Evolutionary conservation across 2,113 vertebrate species (phyloP), one percentile per base, ranked within the genome.

Genomic region (Gavia stellata): DNA sequence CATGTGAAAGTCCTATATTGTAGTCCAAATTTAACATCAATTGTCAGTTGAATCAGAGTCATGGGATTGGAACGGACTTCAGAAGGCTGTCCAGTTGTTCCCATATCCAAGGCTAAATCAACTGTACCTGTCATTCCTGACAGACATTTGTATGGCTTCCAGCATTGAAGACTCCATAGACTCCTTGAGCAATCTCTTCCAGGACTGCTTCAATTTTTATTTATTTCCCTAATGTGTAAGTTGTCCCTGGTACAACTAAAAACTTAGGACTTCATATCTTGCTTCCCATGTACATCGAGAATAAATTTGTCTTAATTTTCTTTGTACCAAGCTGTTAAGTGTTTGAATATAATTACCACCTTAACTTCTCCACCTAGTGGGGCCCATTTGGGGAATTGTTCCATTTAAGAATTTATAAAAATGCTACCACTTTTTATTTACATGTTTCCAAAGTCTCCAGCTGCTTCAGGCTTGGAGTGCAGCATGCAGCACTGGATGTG

Each of bases 31-130:
- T 49, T 92, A 81, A 90, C 40, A 66, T 85, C 62, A 88, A 17
- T 79, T 88, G 28, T 88, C 53, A 85, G 71, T 72, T 92, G 87
- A 93, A 81, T 93, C 88, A 71, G 19, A 93, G 87, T 90, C 86
- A 73, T 78, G 82, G 72, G 40, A 42, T 58, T 96, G 92, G 66
- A 95, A 90, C 58, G 45, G 75, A 55, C 86, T 88, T 92, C 59
- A 93, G 62, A 94, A 82, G 74, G 28, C 67, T 40, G 70, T 94
- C 50, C 71, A 77, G 85, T 36, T 70, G 77, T 70, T 90, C 36
- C 15, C 25, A 33, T 45, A 53, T 89, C 87, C 78, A 87, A 82
- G 65, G 53, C 24, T 84, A 87, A 63, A 97, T 91, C 72, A 84
- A 21, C 18, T 63, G 7, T 71, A 23, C 8, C 5, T 85, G 81